Evolutionary conservation across 2,888 invertebrate species (phyloP).

Genomic region (Lysandra bellargus): DNA sequence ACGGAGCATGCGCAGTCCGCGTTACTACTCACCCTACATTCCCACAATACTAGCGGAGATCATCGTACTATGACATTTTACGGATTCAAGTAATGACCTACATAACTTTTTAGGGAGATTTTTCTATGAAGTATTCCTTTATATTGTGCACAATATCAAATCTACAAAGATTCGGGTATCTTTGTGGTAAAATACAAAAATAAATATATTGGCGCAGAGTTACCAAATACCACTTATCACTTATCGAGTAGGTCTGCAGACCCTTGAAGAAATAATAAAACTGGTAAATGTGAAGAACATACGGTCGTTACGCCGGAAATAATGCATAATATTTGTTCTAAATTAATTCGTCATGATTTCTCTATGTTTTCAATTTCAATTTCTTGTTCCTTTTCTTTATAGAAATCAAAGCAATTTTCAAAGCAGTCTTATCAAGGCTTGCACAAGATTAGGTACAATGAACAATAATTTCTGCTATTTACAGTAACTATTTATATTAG

Average conservation of each 20-base stretch:
- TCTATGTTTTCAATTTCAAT: no score
- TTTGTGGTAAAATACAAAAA: background rate
- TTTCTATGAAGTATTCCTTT: background rate
- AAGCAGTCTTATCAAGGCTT: background rate
- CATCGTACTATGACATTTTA: constrained; percentile 11
- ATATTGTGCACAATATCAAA: background rate
- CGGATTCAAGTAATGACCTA: constrained; percentile 13
- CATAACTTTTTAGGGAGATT: background rate
- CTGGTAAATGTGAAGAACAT: no score
- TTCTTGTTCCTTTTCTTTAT: no score
- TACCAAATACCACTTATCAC: background rate
- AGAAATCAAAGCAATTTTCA: no score
- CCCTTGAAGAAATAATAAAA: no score
- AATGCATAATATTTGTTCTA: no score
- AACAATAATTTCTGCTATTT: background rate
- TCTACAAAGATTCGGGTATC: background rate
- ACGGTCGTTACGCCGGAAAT: no score
- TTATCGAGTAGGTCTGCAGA: background rate
- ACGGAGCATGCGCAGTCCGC: constrained; percentile 63
- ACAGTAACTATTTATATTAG: background rate
- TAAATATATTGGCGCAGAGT: background rate
- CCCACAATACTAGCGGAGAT: constrained; percentile 1
- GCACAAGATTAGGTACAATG: background rate
- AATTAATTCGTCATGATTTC: no score
- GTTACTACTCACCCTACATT: constrained; percentile 23